Evolutionary conservation across 2,113 vertebrate species (phyloP).

Genomic region (Copsychus sechellarum): DNA sequence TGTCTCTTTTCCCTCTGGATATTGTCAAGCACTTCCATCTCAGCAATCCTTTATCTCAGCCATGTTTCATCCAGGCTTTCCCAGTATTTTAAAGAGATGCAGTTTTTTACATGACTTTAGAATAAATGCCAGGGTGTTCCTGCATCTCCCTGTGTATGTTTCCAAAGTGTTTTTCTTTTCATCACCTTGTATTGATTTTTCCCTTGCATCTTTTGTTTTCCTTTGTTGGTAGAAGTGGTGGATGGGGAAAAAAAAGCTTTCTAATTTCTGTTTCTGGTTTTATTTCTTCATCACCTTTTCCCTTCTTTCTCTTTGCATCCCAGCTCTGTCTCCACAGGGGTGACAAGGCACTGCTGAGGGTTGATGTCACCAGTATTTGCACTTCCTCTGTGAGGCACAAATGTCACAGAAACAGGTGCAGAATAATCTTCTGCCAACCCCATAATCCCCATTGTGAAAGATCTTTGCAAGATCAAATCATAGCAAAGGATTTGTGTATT

Average conservation of each 20-base stretch:
- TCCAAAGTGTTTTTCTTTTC: not conserved
- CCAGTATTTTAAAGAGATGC: not conserved
- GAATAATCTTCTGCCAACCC: constrained; percentile 35
- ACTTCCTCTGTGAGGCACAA: not conserved
- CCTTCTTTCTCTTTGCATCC: not conserved
- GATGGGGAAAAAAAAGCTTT: not conserved
- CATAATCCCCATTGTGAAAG: constrained; percentile 29
- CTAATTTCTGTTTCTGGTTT: not conserved
- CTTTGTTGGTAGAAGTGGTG: not conserved
- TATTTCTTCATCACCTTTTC: not conserved
- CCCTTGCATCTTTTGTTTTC: not conserved
- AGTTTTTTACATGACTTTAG: not conserved
- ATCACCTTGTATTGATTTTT: not conserved
- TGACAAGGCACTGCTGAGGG: not conserved
- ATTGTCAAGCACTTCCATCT: not conserved
- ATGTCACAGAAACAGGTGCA: constrained; percentile 42
- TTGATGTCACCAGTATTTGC: constrained; percentile 12
- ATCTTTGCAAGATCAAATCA: constrained; percentile 10
- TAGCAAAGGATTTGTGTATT: not conserved
- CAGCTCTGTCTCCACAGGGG: not conserved
- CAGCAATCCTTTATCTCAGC: not conserved
- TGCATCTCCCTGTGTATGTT: not conserved
- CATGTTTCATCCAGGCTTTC: not conserved
- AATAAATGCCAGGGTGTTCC: not conserved
- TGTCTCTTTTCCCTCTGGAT: not conserved